phyloP scores from a whole-genome alignment of 2,113 vertebrate species.

The Myiopsitta monachus region DNA sequence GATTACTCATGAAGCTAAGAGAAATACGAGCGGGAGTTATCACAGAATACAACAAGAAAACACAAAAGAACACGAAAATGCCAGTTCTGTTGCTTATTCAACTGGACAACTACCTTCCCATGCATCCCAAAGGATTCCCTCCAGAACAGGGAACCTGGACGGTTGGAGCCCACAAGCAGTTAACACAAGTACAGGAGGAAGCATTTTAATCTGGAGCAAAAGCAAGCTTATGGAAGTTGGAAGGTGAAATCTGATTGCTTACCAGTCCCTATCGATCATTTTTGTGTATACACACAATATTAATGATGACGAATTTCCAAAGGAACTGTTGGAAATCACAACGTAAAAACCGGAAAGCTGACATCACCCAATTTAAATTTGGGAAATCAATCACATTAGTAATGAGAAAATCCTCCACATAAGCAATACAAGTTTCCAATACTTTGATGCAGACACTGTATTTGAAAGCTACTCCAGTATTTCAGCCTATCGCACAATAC shows the following conservation, averaged over 20 bases:
- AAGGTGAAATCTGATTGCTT: background rate
- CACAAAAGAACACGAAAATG: background rate
- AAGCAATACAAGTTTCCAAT: fast-evolving
- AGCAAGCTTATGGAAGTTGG: fast-evolving
- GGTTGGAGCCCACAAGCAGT: background rate
- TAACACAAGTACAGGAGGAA: background rate
- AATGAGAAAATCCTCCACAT: background rate
- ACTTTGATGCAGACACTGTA: background rate
- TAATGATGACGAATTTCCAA: background rate
- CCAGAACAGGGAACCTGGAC: background rate
- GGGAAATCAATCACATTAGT: background rate
- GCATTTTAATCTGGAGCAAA: background rate
- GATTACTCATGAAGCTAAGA: background rate
- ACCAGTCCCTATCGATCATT: background rate
- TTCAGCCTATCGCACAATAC: background rate
- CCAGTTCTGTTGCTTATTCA: background rate
- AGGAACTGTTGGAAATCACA: background rate
- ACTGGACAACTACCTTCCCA: fast-evolving
- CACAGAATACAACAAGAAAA: background rate
- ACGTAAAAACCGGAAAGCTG: background rate
- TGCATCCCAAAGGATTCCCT: background rate
- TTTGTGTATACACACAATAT: background rate
- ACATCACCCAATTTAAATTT: background rate
- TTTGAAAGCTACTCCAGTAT: background rate
- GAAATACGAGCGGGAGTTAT: background rate